Percentiles rank a stretch among this genome's conserved stretches.
Conservation (phyloP, 1,140 invertebrate genomes). For the Bombus sylvicola region DNA sequence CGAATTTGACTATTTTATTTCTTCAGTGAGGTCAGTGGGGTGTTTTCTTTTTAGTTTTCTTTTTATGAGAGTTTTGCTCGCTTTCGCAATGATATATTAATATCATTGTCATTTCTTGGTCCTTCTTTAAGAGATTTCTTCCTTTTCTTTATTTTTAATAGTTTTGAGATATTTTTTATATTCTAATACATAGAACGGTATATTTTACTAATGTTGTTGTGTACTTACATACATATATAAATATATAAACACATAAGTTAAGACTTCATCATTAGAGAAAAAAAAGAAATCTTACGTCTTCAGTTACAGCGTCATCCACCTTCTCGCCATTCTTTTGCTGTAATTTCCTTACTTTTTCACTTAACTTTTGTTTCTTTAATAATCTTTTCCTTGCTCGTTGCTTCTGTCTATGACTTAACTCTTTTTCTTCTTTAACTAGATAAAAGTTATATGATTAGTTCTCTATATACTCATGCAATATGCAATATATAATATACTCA, state of each 20-base stretch:
- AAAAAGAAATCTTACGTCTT: constrained; percentile 45
- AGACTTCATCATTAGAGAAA: not conserved
- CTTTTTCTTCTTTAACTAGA: constrained; percentile 81
- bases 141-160: constrained; percentile 67
- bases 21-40: too few relatives aligned
- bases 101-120: constrained; percentile 1
- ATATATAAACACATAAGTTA: too few relatives aligned
- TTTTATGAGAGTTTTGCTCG: too few relatives aligned
- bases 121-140: constrained; percentile 41
- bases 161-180: constrained; percentile 28
- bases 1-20: too few relatives aligned
- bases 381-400: constrained; percentile 86
- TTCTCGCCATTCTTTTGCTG: constrained; percentile 55
- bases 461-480: not conserved
- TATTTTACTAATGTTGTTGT: not conserved
- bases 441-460: not conserved
- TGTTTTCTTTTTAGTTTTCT: too few relatives aligned
- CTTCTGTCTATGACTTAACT: constrained; percentile 87
- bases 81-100: too few relatives aligned
- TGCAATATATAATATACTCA: too few relatives aligned
- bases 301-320: constrained; percentile 63
- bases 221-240: not conserved
- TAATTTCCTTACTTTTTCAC: constrained; percentile 79
- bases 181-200: constrained; percentile 2
- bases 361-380: constrained; percentile 83